Evolutionary conservation across 2,797 vertebrate genomes (phyloP), one percentile per base, ranked within the genome.

Genomic region (Tapirus indicus): DNA sequence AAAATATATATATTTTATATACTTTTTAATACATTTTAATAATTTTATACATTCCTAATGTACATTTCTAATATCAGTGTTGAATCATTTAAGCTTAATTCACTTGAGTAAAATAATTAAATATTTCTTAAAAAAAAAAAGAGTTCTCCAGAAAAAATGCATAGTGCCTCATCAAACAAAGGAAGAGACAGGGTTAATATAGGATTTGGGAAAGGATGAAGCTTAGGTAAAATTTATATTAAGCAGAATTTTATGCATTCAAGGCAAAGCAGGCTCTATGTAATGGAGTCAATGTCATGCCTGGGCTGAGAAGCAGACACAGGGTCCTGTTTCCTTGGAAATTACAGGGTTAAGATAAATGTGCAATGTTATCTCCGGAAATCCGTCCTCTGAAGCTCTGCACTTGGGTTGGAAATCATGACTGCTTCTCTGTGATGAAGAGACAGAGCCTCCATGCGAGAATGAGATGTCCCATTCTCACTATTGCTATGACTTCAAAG

Each of bases 221-320:
- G 56, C 62, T 69, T 83, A 96, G n/a, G 13, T 92, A 85, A 66
- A 69, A 89, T 85, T 84, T 66, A 71, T 49, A 72, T 66, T 89
- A 85, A 52, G 58, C 49, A 74, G 54, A 84, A 17, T 58, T 88
- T 60, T 89, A 86, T 44, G 18, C 58, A 86, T 18, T 38, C 49
- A 69, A 54, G 60, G 23, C 18, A 95, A 68, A 86, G 44, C 60
- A 74, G 66, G 2, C 8, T 10, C 41, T 47, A 29, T 44, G 11
- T 35, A 71, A 80, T 64, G 18, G 44, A 72, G 54, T 13, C 47
- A 74, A 25, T 12, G 72, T 86, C n/a, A 71, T 74, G 23, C 14
- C 23, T 47, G 10, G 16, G 35, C 32, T 35, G 25, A 77, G 77
- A 75, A 84, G 62, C 17, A 69, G 32, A 82, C 11, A 27, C 29